phyloP scores from a whole-genome alignment of 2,888 invertebrate species.

The Apamea epomidion region DNA sequence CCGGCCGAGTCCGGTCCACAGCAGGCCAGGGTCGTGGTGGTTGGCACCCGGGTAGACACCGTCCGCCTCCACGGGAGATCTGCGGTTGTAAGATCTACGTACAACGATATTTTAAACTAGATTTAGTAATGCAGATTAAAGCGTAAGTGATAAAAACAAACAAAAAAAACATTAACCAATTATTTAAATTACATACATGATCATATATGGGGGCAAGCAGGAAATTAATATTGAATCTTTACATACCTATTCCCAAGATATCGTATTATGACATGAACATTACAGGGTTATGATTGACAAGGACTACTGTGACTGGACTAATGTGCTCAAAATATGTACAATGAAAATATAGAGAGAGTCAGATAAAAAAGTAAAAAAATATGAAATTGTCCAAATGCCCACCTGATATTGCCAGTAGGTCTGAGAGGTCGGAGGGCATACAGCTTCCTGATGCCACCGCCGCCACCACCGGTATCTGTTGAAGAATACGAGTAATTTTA shows the following conservation, averaged over 20 bases:
- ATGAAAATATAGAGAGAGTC: background rate
- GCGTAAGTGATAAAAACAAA: conserved; percentile 14
- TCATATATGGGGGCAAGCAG: background rate
- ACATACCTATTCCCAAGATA: background rate
- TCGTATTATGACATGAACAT: background rate
- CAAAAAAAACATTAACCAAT: background rate
- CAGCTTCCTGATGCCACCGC: conserved; percentile 79
- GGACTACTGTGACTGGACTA: background rate
- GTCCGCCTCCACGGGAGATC: conserved; percentile 91
- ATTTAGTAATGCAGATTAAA: conserved; percentile 49
- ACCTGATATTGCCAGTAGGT: conserved; percentile 86
- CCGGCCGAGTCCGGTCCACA: conserved; percentile 92
- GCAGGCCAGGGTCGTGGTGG: conserved; percentile 91
- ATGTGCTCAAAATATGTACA: background rate
- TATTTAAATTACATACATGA: background rate
- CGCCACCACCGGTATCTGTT: conserved; percentile 77
- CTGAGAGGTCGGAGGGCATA: conserved; percentile 84
- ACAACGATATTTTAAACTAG: conserved; percentile 81
- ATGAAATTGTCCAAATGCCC: conserved; percentile 59
- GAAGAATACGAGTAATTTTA: background rate
- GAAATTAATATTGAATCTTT: background rate
- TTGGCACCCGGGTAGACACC: conserved; percentile 91
- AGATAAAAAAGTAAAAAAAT: background rate
- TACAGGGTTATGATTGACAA: background rate
- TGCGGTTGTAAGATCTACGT: conserved; percentile 90